These are phyloP conservation scores for Microplitis deprimator DNA, from an alignment of 2,888 invertebrate genomes.

Conservation along the genomic window DNA sequence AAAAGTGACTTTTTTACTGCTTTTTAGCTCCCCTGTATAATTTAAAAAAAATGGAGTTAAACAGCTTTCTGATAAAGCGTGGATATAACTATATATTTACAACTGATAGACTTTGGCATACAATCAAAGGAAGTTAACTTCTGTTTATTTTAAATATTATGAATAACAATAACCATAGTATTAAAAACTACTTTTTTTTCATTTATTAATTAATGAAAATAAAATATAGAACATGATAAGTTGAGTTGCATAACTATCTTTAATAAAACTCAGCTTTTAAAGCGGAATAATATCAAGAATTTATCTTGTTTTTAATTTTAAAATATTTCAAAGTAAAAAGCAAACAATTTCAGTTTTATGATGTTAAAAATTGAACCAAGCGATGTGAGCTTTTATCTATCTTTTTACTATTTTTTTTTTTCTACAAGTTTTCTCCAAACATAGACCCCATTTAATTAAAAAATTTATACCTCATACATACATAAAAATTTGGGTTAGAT, in stretches of 20 bases:
- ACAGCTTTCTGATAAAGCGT: no score
- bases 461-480: no score
- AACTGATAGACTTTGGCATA: background rate
- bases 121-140: background rate
- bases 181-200: background rate
- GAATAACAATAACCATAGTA: background rate
- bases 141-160: background rate
- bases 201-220: background rate
- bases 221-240: background rate
- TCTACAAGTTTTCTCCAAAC: background rate
- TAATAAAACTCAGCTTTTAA: background rate
- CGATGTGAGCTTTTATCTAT: background rate
- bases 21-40: no score
- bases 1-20: no score
- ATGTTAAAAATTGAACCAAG: background rate
- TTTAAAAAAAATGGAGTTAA: no score
- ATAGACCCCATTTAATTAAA: no score
- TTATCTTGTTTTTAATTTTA: background rate
- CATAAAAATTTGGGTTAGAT: no score
- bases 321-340: background rate
- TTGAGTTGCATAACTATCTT: background rate
- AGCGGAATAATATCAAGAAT: background rate
- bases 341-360: background rate
- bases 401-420: background rate
- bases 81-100: background rate